Evolutionary conservation across 2,888 invertebrate genomes (phyloP).

Genomic region (Mantis religiosa): DNA sequence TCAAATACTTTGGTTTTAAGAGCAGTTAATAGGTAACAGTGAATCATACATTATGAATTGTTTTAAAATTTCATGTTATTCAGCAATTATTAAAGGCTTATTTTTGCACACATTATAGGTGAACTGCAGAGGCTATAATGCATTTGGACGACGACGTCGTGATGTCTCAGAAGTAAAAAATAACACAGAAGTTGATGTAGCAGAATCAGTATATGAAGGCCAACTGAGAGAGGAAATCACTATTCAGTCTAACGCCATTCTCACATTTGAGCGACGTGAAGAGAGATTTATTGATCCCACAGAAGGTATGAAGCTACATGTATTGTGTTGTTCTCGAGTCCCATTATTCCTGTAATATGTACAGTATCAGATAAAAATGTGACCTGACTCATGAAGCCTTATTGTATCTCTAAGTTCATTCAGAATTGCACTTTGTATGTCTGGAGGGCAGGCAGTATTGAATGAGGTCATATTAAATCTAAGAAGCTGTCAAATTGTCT

Average conservation of each 20-base stretch:
- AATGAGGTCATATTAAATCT: too few species aligned
- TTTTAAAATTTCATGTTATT: neutral
- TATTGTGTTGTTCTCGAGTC: neutral
- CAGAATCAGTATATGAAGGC: slow-evolving; percentile 61
- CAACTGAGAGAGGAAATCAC: slow-evolving; percentile 89
- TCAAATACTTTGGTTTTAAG: neutral
- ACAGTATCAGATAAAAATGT: too few species aligned
- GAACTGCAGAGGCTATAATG: slow-evolving; percentile 86
- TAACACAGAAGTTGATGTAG: slow-evolving; percentile 56
- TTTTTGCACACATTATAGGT: slow-evolving; percentile 52
- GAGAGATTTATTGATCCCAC: slow-evolving; percentile 73
- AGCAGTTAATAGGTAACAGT: too few species aligned
- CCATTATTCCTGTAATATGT: too few species aligned
- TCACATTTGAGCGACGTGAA: slow-evolving; percentile 82
- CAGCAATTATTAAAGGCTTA: neutral
- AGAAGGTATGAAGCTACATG: slow-evolving; percentile 55
- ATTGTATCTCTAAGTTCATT: too few species aligned
- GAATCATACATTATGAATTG: neutral
- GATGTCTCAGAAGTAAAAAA: slow-evolving; percentile 41
- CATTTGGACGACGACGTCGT: slow-evolving; percentile 76
- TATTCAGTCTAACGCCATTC: slow-evolving; percentile 85
- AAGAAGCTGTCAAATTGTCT: too few species aligned
- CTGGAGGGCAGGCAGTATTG: too few species aligned
- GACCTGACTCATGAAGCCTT: too few species aligned
- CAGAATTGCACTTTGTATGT: too few species aligned